Base-by-base conservation (phyloP, 2,888 invertebrate genomes). In the Diaphora mendica region DNA sequence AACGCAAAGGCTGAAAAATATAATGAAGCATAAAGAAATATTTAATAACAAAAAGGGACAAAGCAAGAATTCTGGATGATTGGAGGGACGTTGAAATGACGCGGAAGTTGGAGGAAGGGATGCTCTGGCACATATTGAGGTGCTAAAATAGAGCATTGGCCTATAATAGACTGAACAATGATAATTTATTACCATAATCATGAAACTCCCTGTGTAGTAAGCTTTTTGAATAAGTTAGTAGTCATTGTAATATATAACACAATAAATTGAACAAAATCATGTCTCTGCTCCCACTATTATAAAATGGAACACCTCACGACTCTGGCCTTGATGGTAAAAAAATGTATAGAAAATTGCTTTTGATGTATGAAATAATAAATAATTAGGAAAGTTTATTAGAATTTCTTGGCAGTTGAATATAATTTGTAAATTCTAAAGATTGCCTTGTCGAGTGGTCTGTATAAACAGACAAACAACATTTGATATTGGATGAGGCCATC, bases 381-480 rank as follows among this genome's bases (percentile, higher is more conserved):
- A 3, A 51, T 51, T n/a, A n/a, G n/a, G 8, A 51, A 7, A 51
- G 4, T 51, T 51, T 51, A 8, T 5, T 51, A 23, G 51, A 51
- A 51, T 51, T 23, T 5, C 23, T 51, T 20, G 23, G 48, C 48
- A 59, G 59, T 62, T 30, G 15, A 13, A 62, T 26, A 26, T 26
- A 62, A 62, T 2, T 30, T 30, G 30, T 62, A 17, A 62, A 30
- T 30, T 59, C 13, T 30, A 62, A 30, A 42, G n/a, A 59, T 51
- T 51, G 20, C 17, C 48, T 48, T 20, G 20, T 48, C 17, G 35
- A 26, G 20, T 30, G 1, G 33, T 72, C 17, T 42, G 11, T 44
- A 2, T 15, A n/a, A 68, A 64, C 65, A 44, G 65, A 74, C 33
- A 70, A 15, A 70, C 42, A 35, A 35, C 35, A 26, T 64, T 42